Base-by-base conservation (phyloP, 2,797 vertebrate species). In the Psittacula echo region DNA sequence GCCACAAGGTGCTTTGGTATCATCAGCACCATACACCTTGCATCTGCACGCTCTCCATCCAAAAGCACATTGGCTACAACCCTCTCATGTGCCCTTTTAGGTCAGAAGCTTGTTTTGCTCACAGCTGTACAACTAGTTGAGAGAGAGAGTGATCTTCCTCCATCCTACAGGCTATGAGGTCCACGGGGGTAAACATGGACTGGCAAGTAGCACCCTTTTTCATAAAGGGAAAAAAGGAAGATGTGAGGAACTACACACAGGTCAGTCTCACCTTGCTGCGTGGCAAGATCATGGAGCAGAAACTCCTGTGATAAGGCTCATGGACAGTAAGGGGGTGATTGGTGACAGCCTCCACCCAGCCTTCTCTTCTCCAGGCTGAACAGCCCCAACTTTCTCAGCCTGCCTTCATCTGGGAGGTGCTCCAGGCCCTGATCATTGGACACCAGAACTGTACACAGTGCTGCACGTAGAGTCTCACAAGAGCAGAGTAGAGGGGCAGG, bases 161-260 rank as follows among this genome's bases (percentile, higher is more conserved):
- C 9, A 3, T 47, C 18, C 44, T 70, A 62, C 48, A 70, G 34
- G 42, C 20, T 60, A 14, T 5, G 23, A 42, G 22, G n/a, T 53
- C 26, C 50, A 47, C 0, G 0, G 56, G 29, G 30, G 11, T 47
- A 64, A 79, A 39, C 1, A 0, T 12, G n/a, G 29, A 23, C 30
- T 18, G 8, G n/a, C 54, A 50, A 53, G 44, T 29, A 22, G 41
- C 56, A 58, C 14, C n/a, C 22, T 37, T 60, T 26, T 11, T 60
- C 24, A 37, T 8, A 60, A 58, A 58, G 54, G 54, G 10, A 58
- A 58, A 34, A 34, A 58, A 34, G 56, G 22, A 58, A 58, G 22
- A 34, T 10, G 22, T 58, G 56, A 60, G 56, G n/a, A 60, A 37
- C n/a, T 24, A 60, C 56, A 60, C 15, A n/a, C 56, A 60, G 56